Base-by-base conservation (phyloP, 2,888 invertebrate species). In the Leucania comma region DNA sequence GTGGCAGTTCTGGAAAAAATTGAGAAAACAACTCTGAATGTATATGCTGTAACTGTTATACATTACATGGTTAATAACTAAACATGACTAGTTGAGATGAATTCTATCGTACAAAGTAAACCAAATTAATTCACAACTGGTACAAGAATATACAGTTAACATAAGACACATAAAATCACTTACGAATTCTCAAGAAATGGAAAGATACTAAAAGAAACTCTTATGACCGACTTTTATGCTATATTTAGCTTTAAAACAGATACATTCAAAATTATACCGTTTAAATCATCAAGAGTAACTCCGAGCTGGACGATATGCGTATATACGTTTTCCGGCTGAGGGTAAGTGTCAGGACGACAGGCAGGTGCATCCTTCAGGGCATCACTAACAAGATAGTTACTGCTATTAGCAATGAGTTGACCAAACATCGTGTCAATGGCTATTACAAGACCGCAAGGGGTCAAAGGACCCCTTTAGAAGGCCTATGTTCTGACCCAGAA, bases 181-280 rank as follows among this genome's bases (percentile, higher is more conserved):
- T 24, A 42, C 17, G 3, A 51, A 26, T 57, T 51, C 22, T 32
- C 22, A 50, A 79, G 32, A 63, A 59, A 79, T 32, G 38, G 53
- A 54, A 62, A 46, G 8, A 59, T 29, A 4, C 35, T 50, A 22
- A 58, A 50, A 54, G 0, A 73, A n/a, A 51, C 17, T 61, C 35
- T 57, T 24, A 56, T 35, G 58, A 29, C 54, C 50, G 29, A 50
- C 60, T 80, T 65, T 80, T 12, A 35, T 35, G 58, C 64, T 75
- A 75, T 53, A 58, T 75, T 79, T 73, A 80, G 80, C 65, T 5
- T 22, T 1, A 38, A 65, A 57, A 80, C 80, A 64, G 29, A 62
- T 29, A 57, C 51, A 50, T 32, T 58, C 32, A 35, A 77, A 42
- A 78, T 57, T 57, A 62, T 81, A 70, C 61, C 60, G 75, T 75